phyloP scores from a whole-genome alignment of 2,888 invertebrate species.

The Lasius platythorax region DNA sequence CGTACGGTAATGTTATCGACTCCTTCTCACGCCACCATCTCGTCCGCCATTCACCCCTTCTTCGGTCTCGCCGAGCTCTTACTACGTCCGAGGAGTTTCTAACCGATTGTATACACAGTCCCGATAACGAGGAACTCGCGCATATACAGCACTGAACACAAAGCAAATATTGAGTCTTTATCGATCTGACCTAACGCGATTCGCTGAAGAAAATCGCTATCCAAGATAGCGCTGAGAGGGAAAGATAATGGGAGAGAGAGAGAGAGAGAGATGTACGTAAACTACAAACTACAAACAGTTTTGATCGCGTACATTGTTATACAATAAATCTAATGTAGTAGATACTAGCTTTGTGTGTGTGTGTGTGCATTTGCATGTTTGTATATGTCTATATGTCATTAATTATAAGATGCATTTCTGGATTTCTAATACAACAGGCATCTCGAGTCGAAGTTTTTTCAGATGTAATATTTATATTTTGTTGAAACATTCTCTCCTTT shows the following conservation, averaged over 20 bases:
- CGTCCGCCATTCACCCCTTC: neutral
- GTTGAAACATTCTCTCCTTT: neutral
- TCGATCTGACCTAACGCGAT: slow-evolving; percentile 56
- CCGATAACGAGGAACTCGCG: slow-evolving; percentile 64
- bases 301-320: slow-evolving; percentile 44
- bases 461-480: neutral
- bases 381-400: neutral
- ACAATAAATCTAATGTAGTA: slow-evolving; percentile 5
- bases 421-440: neutral
- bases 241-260: neutral
- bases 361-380: neutral
- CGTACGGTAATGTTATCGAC: slow-evolving; percentile 52
- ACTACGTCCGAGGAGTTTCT: slow-evolving; percentile 58
- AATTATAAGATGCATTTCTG: neutral
- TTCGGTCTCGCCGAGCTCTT: slow-evolving; percentile 30
- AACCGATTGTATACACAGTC: slow-evolving; percentile 67
- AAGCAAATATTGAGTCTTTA: slow-evolving; percentile 69
- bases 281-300: slow-evolving; percentile 42
- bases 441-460: neutral
- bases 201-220: slow-evolving; percentile 56
- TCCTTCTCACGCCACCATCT: slow-evolving; percentile 19
- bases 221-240: slow-evolving; percentile 38
- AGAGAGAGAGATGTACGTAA: slow-evolving; percentile 3
- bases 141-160: slow-evolving; percentile 62
- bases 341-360: neutral